A percentile compares a stretch with the other conserved stretches of the same genome.
Conservation (phyloP, 2,113 vertebrate genomes). For the Arizona elegans region DNA sequence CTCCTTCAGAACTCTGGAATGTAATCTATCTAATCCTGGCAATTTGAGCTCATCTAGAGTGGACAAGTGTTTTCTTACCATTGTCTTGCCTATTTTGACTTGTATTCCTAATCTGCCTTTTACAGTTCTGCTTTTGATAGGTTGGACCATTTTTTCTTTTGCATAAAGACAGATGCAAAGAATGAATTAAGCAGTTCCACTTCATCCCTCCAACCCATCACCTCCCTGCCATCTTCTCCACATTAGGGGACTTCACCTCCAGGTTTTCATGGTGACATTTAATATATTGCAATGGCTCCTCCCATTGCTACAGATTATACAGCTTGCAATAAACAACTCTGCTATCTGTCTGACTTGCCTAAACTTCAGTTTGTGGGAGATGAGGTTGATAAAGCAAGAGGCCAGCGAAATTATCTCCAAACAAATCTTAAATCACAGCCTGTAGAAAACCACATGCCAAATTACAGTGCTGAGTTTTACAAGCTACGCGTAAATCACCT, state of each 20-base stretch:
- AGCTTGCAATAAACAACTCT: conserved; percentile 44
- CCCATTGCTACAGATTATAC: conserved; percentile 31
- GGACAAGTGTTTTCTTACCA: too few relatives aligned
- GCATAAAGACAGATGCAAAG: neutral
- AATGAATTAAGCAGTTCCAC: neutral
- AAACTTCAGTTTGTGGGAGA: neutral
- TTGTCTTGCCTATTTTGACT: neutral
- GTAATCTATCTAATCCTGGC: neutral
- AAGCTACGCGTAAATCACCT: conserved; percentile 1
- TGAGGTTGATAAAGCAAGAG: conserved; percentile 34
- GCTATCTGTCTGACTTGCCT: accelerated
- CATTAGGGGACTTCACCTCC: neutral
- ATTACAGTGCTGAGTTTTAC: neutral
- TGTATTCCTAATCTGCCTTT: neutral
- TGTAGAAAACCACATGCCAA: neutral
- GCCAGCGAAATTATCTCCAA: conserved; percentile 41
- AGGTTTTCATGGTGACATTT: conserved; percentile 17
- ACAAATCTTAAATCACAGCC: conserved; percentile 47
- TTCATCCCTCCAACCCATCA: neutral
- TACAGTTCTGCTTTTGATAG: neutral
- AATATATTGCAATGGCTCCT: conserved; percentile 31
- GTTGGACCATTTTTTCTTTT: neutral
- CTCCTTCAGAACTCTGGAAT: neutral
- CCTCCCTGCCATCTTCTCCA: neutral
- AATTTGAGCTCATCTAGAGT: neutral